Conservation (phyloP, 53 echinoderm and acorn worm species). For the Zoroaster sp. region DNA sequence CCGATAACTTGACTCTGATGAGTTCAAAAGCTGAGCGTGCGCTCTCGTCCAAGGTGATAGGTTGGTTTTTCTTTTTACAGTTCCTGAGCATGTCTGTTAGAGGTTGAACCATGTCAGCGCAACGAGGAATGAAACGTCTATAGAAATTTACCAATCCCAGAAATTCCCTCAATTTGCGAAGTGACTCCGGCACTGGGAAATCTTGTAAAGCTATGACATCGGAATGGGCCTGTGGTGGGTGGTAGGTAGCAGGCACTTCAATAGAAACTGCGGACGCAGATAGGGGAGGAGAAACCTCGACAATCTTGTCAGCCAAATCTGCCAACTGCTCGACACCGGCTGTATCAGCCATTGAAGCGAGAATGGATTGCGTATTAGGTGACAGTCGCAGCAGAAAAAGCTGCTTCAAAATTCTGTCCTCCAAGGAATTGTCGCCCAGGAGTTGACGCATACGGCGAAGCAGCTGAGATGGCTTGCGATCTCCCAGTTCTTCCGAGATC, state of each 20-base stretch:
- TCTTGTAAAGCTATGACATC: neutral
- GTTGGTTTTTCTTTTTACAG: neutral
- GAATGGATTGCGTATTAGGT: neutral
- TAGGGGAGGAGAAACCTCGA: neutral
- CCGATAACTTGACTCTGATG: neutral
- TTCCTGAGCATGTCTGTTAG: neutral
- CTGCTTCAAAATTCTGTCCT: slow-evolving; percentile 1
- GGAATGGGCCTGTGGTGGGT: neutral
- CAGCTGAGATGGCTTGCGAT: slow-evolving; percentile 43
- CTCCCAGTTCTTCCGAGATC: neutral
- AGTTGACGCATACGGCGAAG: no score
- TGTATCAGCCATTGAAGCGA: slow-evolving; percentile 16
- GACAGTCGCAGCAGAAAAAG: slow-evolving; percentile 30
- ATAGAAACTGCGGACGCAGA: neutral
- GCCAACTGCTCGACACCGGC: neutral
- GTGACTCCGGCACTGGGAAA: slow-evolving; percentile 28
- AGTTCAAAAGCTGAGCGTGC: neutral
- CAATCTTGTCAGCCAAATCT: neutral
- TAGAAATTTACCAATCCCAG: slow-evolving; percentile 62
- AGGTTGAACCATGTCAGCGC: neutral
- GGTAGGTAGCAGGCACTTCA: neutral
- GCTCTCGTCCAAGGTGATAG: neutral
- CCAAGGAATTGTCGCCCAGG: no score
- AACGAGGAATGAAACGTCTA: slow-evolving; percentile 38
- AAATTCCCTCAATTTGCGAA: slow-evolving; percentile 35